Conservation (phyloP, 2,888 invertebrate genomes). For the Itoplectis maculator region DNA sequence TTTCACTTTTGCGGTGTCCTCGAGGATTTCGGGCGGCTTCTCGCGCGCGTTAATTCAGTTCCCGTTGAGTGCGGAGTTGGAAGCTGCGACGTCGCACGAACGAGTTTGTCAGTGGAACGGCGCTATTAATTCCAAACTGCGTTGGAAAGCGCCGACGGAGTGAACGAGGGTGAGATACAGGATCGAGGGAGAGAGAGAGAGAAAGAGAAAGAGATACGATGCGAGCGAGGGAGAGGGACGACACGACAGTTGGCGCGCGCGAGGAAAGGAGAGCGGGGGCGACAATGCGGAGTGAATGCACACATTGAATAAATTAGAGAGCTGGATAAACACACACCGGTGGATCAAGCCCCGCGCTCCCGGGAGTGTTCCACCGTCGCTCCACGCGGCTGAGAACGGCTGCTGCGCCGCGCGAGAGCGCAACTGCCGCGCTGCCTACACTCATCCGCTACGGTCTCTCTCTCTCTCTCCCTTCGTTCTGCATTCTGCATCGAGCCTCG, state of each 20-base stretch:
- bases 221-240: constrained; percentile 51
- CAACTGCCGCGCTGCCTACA: constrained; percentile 12
- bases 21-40: constrained; percentile 73
- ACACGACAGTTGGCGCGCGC: constrained; percentile 52
- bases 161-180: constrained; percentile 63
- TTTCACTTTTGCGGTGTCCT: constrained; percentile 60
- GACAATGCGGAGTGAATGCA: constrained; percentile 79
- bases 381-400: constrained; percentile 59
- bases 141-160: constrained; percentile 71
- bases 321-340: constrained; percentile 77
- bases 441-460: constrained; percentile 8
- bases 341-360: constrained; percentile 65
- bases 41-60: constrained; percentile 78
- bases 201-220: not conserved
- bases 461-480: constrained; percentile 39
- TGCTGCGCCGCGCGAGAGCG: constrained; percentile 48
- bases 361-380: constrained; percentile 26
- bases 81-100: constrained; percentile 71
- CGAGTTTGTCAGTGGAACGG: constrained; percentile 79
- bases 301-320: constrained; percentile 81
- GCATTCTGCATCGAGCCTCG: constrained; percentile 60
- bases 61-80: constrained; percentile 66
- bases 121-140: constrained; percentile 80
- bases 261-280: constrained; percentile 58
- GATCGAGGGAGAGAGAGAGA: constrained; percentile 23